phyloP scores from a whole-genome alignment of 2,888 invertebrate species.

The Chaetogeoica ovagalla region DNA sequence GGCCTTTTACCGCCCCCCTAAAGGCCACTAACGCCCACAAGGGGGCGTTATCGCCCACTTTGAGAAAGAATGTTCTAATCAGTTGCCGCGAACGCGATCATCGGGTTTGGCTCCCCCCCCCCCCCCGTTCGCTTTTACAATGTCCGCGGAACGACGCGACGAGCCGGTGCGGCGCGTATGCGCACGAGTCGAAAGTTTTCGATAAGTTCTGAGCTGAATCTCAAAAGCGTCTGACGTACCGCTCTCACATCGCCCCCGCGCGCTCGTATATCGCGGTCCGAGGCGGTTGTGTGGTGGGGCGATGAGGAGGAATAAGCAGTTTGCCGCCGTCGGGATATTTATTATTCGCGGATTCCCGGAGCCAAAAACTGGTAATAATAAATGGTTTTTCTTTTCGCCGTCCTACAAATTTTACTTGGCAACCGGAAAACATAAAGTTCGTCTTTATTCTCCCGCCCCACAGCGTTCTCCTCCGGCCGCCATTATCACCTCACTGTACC shows the following conservation, averaged over 20 bases:
- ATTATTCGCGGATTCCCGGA: constrained; percentile 47
- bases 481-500: neutral
- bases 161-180: neutral
- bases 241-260: no score
- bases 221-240: constrained; percentile 43
- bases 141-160: no score
- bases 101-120: no score
- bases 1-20: no score
- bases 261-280: no score
- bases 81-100: no score
- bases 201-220: constrained; percentile 32
- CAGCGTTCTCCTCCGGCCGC: neutral
- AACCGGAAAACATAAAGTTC: constrained; percentile 41
- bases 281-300: no score
- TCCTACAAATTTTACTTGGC: constrained; percentile 38
- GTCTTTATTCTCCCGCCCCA: constrained; percentile 12
- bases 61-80: no score
- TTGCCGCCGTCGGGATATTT: constrained; percentile 35
- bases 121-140: no score
- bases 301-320: no score
- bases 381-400: constrained; percentile 47
- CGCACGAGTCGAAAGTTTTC: constrained; percentile 36
- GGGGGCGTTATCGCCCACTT: no score
- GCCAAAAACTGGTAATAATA: constrained; percentile 49
- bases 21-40: no score